Evolutionary conservation across 1,140 invertebrate genomes (phyloP), one percentile per base, ranked within the genome.

Genomic region (Bombus superbus): DNA sequence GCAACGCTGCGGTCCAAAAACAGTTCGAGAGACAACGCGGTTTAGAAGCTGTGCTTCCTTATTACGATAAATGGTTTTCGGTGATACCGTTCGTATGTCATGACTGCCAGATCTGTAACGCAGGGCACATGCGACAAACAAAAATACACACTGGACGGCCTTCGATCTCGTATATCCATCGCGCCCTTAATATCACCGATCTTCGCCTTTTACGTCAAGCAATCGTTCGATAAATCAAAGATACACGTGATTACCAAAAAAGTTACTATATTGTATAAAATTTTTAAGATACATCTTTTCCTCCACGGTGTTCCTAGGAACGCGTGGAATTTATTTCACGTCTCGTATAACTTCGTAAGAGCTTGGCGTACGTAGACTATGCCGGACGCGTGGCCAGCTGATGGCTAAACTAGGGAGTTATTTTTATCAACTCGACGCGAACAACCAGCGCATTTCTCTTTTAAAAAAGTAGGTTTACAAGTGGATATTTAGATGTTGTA

Each of bases 1-100:
- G 94, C 93, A 93, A 92, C 92, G 79, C 79, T 89, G 91, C 90
- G 92, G 89, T 95, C 94, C 94, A 95, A 95, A 95, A 94, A 95
- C 94, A 94, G 94, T 93, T 91, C 90, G 91, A 92, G 92, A 92
- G 62, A 87, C 59, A 68, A 85, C 75, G 79, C 68, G 64, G 72
- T 75, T 62, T 78, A 53, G 15, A 81, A 62, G 64, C 78, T 71
- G 75, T 59, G 83, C 83, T 89, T 85, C 86, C 77, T 53, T 83
- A 53, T 88, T 93, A 91, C 91, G 91, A 87, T 92, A 93, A 92
- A 92, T 91, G 88, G 88, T 84, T 90, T 92, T 88, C 85, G 68
- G 85, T 40, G 66, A 69, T 68, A 75, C 59, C 89, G 83, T 90
- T 90, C 89, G 87, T 85, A 80, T 91, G 88, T 91, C 91, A 92